Evolutionary conservation across 2,888 invertebrate species (phyloP), one percentile per base, ranked within the genome.

Genomic region (Apoderus coryli): DNA sequence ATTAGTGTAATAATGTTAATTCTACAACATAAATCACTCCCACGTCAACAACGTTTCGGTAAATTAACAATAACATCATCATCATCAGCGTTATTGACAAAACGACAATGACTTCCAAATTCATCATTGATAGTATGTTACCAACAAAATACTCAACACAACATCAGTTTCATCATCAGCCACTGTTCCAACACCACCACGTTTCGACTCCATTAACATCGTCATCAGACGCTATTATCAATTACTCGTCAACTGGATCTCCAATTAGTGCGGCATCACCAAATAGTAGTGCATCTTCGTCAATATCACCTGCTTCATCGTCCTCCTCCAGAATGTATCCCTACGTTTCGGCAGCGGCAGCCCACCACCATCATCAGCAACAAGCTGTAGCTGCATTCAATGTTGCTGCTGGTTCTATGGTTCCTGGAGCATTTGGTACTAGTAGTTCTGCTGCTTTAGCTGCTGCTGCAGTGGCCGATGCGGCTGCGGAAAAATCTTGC

Each of bases 111-210:
- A 84, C 78, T 76, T 86, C 86, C 73, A 89, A 88, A 77, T 89
- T 88, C 74, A 84, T 85, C 73, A 82, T 89, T 70, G 88, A 89
- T 82, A 86, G 85, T 72, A 88, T 89, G 85, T 81, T 89, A 69
- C 88, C 88, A 55, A 89, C 89, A 73, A 89, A 89, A 69, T 40
- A 19, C n/a, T n/a, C n/a, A n/a, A n/a, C n/a, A n/a, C 84, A 72
- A 61, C 76, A 77, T 60, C 69, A 75, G 60, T 74, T 73, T 61
- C 74, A 74, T 59, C 76, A 76, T 57, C 75, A 67, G 51, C 65
- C 74, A 59, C 63, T 69, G 59, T 65, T 69, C 56, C 64, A 61
- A 47, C 61, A 54, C 44, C 33, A 32, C 13, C 39, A 36, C 22
- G 39, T 39, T 25, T 63, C 66, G 48, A 63, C 61, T 53, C 60